Percentiles rank a stretch among this genome's conserved stretches.
Conservation (phyloP, 1,140 invertebrate species). For the Galleria mellonella region DNA sequence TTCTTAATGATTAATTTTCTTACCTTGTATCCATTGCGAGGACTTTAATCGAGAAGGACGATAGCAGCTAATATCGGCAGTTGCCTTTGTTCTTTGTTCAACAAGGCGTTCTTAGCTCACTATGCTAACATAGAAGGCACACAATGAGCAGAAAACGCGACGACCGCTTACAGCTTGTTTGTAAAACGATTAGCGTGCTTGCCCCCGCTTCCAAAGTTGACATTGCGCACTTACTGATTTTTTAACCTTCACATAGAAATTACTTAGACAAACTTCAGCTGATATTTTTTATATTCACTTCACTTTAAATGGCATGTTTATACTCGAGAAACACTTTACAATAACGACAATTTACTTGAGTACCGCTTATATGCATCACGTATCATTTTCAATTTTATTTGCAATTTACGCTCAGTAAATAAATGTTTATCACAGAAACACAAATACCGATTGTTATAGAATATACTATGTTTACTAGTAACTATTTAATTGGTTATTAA, state of each 20-base stretch:
- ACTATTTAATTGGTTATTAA: too few species aligned
- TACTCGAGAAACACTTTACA: conserved; percentile 13
- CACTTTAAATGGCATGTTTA: conserved; percentile 21
- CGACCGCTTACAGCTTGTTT: conserved; percentile 53
- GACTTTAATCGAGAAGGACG: conserved; percentile 14
- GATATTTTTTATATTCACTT: conserved; percentile 32
- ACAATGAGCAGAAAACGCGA: conserved; percentile 36
- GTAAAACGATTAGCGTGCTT: conserved; percentile 60
- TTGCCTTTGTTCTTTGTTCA: conserved; percentile 43
- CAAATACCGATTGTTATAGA: background rate
- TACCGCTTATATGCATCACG: background rate
- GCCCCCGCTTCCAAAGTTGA: conserved; percentile 58
- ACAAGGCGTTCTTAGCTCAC: conserved; percentile 30
- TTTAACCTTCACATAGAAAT: conserved; percentile 53
- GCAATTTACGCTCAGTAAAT: background rate
- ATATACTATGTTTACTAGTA: too few species aligned
- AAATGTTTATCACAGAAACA: background rate
- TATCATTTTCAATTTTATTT: background rate
- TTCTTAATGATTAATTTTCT: conserved; percentile 6
- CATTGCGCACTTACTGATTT: conserved; percentile 62
- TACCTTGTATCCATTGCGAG: conserved; percentile 52
- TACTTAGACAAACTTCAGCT: conserved; percentile 36
- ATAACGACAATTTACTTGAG: conserved; percentile 4
- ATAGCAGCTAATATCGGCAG: conserved; percentile 17
- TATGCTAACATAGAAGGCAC: conserved; percentile 51